These are phyloP conservation scores for Conistra vaccinii DNA, from an alignment of 2,888 invertebrate genomes.

Conservation along the genomic window DNA sequence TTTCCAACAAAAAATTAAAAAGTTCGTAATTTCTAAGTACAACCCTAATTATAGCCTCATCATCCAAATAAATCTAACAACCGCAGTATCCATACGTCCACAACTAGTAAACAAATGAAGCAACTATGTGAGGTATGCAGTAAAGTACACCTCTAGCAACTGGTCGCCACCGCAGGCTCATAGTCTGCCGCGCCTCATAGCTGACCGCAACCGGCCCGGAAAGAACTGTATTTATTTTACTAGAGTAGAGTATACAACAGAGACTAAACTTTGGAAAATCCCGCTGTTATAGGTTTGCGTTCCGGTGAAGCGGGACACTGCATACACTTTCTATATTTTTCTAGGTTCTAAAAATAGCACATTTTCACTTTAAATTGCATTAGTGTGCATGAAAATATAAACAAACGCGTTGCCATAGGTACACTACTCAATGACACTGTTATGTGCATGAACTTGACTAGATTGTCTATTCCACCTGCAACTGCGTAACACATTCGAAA, in stretches of 20 bases:
- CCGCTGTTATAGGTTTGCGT: background rate
- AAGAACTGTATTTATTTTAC: constrained; percentile 47
- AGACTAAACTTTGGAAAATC: background rate
- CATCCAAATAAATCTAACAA: constrained; percentile 28
- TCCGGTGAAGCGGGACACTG: background rate
- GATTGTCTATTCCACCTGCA: background rate
- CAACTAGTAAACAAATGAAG: constrained; percentile 42
- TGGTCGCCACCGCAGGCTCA: constrained; percentile 63
- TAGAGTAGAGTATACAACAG: constrained; percentile 30
- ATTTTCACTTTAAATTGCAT: background rate
- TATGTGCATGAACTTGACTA: background rate
- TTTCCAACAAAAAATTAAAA: background rate
- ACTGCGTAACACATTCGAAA: background rate
- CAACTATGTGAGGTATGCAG: constrained; percentile 61
- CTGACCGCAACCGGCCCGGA: constrained; percentile 42
- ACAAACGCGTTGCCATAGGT: background rate
- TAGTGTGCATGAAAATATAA: background rate
- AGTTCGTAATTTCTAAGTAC: background rate
- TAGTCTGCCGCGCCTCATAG: constrained; percentile 50
- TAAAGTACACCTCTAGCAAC: constrained; percentile 61
- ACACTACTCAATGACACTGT: background rate
- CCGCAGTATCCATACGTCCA: constrained; percentile 35
- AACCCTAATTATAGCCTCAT: constrained; percentile 4
- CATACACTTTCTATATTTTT: background rate
- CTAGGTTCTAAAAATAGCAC: background rate